Base-by-base conservation (phyloP, 2,888 invertebrate genomes). In the Leucophora obtusa region DNA sequence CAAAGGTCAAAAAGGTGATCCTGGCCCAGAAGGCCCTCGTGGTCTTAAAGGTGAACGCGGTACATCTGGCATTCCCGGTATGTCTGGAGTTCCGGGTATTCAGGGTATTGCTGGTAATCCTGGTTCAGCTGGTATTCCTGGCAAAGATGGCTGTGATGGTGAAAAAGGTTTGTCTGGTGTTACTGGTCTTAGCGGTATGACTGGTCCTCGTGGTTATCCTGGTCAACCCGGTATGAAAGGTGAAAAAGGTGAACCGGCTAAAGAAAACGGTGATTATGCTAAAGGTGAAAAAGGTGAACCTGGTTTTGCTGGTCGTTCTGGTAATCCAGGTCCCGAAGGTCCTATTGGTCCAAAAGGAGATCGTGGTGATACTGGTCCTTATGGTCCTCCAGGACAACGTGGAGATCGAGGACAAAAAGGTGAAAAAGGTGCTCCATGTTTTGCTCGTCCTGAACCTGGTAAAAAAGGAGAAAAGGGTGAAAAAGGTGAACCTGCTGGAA, bases 81-180 rank as follows among this genome's bases (percentile, higher is more conserved):
- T 95, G 89, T 93, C 95, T 6, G 97, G 96, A 82, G 92, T 92
- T 0, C 88, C 92, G 6, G 93, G 90, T 54, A 79, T 88, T n/a
- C 89, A 88, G 56, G 90, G 90, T 21, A 76, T 87, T 56, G 80
- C 85, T 15, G 90, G 90, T 10, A 86, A 86, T 72, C 85, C 92
- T 0, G 96, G 97, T 63, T 86, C 92, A 0, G 92, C 95, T n/a
- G 98, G 98, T 84, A 91, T 93, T 54, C 94, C 96, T 51, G 98
- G 98, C 66, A 91, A 95, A 85, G 98, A 98, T 88, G 99, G 98
- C 10, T 99, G 98, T 88, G 98, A 98, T 87, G 98, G 98, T 86
- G 96, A 97, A 69, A 97, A 97, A 90, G 98, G 98, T 83, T 91
- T 92, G 54, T 92, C 94, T 51, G 98, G 98, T 78, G 83, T 91